phyloP scores from a whole-genome alignment of 1,140 invertebrate genomes.

The Ooceraea biroi region DNA sequence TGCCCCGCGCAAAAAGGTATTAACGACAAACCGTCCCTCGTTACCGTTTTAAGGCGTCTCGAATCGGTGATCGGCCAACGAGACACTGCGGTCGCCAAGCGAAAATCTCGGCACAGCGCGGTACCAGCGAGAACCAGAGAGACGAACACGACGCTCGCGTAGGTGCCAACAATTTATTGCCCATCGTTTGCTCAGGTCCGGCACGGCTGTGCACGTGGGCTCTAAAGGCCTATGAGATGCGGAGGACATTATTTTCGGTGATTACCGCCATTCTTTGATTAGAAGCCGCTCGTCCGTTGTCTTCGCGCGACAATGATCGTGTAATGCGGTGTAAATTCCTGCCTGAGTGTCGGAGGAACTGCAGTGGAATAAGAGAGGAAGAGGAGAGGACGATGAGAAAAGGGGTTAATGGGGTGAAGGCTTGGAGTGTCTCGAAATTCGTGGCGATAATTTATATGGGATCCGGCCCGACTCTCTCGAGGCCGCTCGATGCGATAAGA shows the following conservation, averaged over 20 bases:
- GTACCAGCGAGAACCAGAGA: conserved; percentile 31
- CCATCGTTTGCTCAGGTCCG: conserved; percentile 67
- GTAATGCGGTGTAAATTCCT: conserved; percentile 66
- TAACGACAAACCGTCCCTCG: conserved; percentile 72
- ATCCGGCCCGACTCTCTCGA: conserved; percentile 44
- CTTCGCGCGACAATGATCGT: conserved; percentile 17
- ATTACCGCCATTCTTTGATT: conserved; percentile 80
- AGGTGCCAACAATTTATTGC: conserved; percentile 81
- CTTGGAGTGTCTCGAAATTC: conserved; percentile 74
- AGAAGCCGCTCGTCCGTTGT: conserved; percentile 54
- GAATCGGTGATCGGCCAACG: conserved; percentile 63
- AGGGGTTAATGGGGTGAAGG: conserved; percentile 16
- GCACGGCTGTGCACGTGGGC: conserved; percentile 64
- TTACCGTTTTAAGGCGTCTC: conserved; percentile 76
- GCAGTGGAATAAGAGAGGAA: conserved; percentile 65
- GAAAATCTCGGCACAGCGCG: not conserved
- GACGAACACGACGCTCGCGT: conserved; percentile 59
- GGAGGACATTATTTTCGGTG: conserved; percentile 78
- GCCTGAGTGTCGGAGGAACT: conserved; percentile 46
- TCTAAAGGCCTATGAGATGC: conserved; percentile 75
- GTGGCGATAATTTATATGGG: conserved; percentile 77
- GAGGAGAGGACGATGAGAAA: conserved; percentile 25
- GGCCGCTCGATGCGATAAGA: conserved; percentile 79
- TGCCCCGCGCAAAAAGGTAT: conserved; percentile 65
- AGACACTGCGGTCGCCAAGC: conserved; percentile 22